phyloP scores from a whole-genome alignment of 1,140 invertebrate genomes.

The Anagrus nilaparvatae region DNA sequence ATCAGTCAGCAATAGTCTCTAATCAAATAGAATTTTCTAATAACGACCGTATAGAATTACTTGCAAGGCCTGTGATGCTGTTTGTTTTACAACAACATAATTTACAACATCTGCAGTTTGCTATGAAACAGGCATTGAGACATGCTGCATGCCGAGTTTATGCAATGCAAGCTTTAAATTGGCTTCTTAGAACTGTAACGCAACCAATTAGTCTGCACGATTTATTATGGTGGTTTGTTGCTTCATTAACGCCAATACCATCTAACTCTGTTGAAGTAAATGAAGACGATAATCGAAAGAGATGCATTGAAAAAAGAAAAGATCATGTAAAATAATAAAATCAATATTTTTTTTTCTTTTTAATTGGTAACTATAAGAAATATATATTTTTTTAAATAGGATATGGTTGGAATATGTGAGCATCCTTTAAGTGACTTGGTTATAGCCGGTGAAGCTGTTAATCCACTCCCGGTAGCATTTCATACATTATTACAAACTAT shows the following conservation, averaged over 20 bases:
- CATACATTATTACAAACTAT: constrained; percentile 85
- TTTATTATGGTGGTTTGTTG: constrained; percentile 90
- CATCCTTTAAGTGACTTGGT: constrained; percentile 74
- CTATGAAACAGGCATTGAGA: constrained; percentile 74
- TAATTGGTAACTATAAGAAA: neutral
- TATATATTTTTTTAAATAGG: constrained; percentile 24
- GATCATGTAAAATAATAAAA: constrained; percentile 38
- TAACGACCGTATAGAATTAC: constrained; percentile 40
- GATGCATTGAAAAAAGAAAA: constrained; percentile 38
- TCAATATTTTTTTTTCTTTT: neutral
- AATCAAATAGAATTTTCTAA: constrained; percentile 31
- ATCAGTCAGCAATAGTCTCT: constrained; percentile 44
- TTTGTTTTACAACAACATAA: constrained; percentile 83
- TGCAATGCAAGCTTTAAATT: constrained; percentile 88
- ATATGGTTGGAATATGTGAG: constrained; percentile 55
- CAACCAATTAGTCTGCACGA: constrained; percentile 86
- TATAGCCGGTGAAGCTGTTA: constrained; percentile 68
- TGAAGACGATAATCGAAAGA: constrained; percentile 43
- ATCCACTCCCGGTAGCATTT: constrained; percentile 71
- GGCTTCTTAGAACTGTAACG: constrained; percentile 85
- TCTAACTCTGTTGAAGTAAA: constrained; percentile 32
- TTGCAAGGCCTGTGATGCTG: constrained; percentile 63
- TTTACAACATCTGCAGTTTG: constrained; percentile 62
- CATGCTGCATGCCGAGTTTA: constrained; percentile 79
- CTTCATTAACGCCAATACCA: constrained; percentile 49